Conservation (phyloP, 1,140 invertebrate genomes). For the Penaeus vannamei region DNA sequence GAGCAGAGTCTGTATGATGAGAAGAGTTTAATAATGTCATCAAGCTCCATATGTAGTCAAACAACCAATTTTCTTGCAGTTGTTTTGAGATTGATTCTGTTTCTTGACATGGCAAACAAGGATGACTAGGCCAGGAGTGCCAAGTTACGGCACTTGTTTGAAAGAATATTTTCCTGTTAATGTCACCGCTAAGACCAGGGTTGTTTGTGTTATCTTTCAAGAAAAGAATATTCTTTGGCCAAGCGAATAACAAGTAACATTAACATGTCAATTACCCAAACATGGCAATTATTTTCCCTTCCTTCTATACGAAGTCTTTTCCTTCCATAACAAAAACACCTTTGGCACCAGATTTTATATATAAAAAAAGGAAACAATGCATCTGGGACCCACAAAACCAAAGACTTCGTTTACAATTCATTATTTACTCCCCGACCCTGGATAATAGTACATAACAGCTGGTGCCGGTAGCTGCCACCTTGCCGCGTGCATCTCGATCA, state of each 20-base stretch:
- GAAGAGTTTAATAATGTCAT: too few species aligned
- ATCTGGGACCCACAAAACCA: conserved; percentile 31
- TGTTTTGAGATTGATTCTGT: background rate
- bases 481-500: conserved; percentile 89
- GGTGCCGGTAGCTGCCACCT: conserved; percentile 90
- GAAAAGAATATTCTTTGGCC: too few species aligned
- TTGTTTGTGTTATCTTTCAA: too few species aligned
- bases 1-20: too few species aligned
- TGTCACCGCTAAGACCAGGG: too few species aligned
- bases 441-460: conserved; percentile 91
- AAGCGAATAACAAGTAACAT: too few species aligned
- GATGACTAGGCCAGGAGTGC: conserved; percentile 29
- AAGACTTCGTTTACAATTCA: background rate
- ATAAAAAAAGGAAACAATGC: background rate
- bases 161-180: too few species aligned
- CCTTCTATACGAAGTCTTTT: background rate
- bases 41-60: too few species aligned
- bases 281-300: background rate
- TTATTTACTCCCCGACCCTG: conserved; percentile 70
- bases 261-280: too few species aligned
- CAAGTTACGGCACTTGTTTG: too few species aligned
- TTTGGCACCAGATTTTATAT: conserved; percentile 28
- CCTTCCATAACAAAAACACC: background rate
- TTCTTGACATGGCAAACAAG: conserved; percentile 4
- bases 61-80: background rate